A percentile compares a stretch with the other conserved stretches of the same genome.
phyloP scores from a whole-genome alignment of 1,140 invertebrate genomes.

The Sminthurides bifidus region DNA sequence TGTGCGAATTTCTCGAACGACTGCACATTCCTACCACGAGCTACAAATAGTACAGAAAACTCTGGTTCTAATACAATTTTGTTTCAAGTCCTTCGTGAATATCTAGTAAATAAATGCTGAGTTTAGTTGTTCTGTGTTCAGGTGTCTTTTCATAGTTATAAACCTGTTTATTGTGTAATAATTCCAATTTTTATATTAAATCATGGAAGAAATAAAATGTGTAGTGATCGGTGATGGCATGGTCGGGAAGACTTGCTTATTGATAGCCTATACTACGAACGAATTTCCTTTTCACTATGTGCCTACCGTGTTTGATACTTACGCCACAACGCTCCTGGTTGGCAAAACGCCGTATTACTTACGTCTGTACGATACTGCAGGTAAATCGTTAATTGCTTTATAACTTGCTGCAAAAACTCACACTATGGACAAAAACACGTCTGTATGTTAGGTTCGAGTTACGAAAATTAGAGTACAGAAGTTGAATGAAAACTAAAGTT shows the following conservation, averaged over 20 bases:
- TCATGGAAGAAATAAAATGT: neutral
- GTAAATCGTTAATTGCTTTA: too few species aligned
- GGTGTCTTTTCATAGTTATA: neutral
- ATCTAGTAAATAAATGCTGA: neutral
- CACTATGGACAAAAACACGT: too few species aligned
- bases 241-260: neutral
- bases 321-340: neutral
- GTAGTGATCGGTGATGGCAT: neutral
- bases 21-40: too few species aligned
- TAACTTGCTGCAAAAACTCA: too few species aligned
- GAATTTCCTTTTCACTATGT: neutral
- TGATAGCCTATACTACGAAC: constrained; percentile 2
- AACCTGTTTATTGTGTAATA: too few species aligned
- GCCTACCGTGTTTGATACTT: constrained; percentile 2
- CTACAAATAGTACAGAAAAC: too few species aligned
- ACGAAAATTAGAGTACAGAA: too few species aligned
- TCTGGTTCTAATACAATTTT: neutral
- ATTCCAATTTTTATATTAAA: neutral
- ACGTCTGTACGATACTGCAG: constrained; percentile 1
- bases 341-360: neutral
- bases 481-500: too few species aligned
- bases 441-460: too few species aligned
- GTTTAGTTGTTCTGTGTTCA: neutral
- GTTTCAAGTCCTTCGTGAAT: neutral
- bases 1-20: too few species aligned